phyloP scores from a whole-genome alignment of 2,797 vertebrate genomes.

The Spatula clypeata region DNA sequence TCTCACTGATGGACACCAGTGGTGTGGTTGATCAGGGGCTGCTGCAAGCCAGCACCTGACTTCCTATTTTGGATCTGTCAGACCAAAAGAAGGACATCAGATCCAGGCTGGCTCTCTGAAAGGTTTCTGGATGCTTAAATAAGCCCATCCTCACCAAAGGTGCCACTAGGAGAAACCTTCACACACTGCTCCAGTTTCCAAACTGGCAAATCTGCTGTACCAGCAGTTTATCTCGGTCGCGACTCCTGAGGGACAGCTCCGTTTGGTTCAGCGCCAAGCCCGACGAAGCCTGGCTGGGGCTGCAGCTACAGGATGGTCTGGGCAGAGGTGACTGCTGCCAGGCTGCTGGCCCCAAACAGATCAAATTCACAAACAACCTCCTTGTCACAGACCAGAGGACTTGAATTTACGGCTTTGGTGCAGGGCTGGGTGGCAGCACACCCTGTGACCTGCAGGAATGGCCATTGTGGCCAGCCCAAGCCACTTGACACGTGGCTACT shows the following conservation, averaged over 20 bases:
- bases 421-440: neutral
- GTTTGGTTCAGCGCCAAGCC: neutral
- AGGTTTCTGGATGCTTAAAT: neutral
- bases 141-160: neutral
- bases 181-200: neutral
- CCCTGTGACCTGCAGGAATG: fast-evolving
- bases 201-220: neutral
- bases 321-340: too few relatives aligned
- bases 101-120: neutral
- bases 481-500: neutral
- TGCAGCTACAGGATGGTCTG: neutral
- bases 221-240: neutral
- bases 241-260: neutral
- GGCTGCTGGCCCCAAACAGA: neutral
- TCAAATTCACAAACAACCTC: neutral
- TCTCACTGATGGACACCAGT: fast-evolving
- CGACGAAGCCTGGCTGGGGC: fast-evolving
- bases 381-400: fast-evolving
- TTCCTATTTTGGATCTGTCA: neutral
- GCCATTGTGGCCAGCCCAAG: fast-evolving
- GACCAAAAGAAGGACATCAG: neutral
- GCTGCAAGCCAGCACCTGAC: fast-evolving
- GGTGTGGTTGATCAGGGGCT: fast-evolving
- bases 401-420: fast-evolving
- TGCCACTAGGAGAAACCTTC: neutral